Conservation (phyloP, 2,888 invertebrate species). For the Cosmia trapezina region DNA sequence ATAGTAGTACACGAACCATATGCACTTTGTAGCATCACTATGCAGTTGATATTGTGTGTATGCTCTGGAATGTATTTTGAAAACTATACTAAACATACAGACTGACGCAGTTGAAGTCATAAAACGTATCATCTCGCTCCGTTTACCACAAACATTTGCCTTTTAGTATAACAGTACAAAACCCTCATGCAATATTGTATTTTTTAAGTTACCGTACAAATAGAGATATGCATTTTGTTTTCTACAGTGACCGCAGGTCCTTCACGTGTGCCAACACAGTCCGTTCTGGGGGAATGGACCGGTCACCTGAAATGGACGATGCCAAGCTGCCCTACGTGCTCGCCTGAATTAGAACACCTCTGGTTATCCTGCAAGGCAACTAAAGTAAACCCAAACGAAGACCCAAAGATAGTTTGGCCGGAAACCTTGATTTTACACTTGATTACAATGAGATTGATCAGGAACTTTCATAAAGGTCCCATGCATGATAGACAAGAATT, state of each 20-base stretch:
- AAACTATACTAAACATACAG: neutral
- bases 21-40: too few relatives aligned
- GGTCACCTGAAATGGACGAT: constrained; percentile 9
- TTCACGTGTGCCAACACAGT: neutral
- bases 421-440: constrained; percentile 15
- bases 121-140: neutral
- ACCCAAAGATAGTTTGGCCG: neutral
- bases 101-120: neutral
- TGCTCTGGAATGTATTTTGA: neutral
- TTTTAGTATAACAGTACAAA: neutral
- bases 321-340: neutral
- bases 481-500: neutral
- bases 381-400: neutral
- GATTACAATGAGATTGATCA: neutral
- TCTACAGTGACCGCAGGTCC: neutral
- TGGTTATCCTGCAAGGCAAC: constrained; percentile 17
- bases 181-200: too few relatives aligned
- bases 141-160: neutral
- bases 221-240: neutral
- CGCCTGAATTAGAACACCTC: constrained; percentile 8
- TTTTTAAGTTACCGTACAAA: neutral
- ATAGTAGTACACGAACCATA: too few relatives aligned
- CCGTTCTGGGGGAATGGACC: neutral
- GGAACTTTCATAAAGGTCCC: neutral
- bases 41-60: neutral